Conservation (phyloP, 2,113 vertebrate species). For the Electrona antarctica region DNA sequence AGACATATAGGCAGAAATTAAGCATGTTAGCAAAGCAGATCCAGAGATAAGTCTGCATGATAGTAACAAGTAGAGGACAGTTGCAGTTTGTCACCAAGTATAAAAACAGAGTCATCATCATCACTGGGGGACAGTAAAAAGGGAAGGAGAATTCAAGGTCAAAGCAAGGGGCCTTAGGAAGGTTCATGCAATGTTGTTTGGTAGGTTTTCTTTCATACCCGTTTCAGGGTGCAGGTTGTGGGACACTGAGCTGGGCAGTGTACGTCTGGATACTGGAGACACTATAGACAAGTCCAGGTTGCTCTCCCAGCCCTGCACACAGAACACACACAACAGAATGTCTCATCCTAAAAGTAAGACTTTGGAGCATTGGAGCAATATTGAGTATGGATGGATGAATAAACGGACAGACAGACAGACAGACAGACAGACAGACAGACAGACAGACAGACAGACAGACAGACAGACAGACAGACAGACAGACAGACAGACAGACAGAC, state of each 20-base stretch:
- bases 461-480: no score
- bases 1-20: not conserved
- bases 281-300: constrained; percentile 88
- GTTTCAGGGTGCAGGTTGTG: constrained; percentile 57
- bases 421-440: no score
- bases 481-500: no score
- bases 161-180: not conserved
- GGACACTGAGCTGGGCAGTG: constrained; percentile 64
- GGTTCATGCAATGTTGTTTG: constrained; percentile 6
- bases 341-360: no score
- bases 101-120: constrained; percentile 7
- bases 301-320: constrained; percentile 86
- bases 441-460: no score
- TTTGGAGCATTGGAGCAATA: no score
- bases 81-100: constrained; percentile 6
- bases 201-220: constrained; percentile 38
- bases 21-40: not conserved
- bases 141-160: not conserved
- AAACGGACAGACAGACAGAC: no score
- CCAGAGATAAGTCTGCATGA: constrained; percentile 6
- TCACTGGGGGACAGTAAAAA: not conserved
- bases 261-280: constrained; percentile 70
- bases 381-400: no score
- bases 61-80: not conserved
- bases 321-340: not conserved